Evolutionary conservation across 2,888 invertebrate species (phyloP).

Genomic region (Omphaloscelis lunosa): DNA sequence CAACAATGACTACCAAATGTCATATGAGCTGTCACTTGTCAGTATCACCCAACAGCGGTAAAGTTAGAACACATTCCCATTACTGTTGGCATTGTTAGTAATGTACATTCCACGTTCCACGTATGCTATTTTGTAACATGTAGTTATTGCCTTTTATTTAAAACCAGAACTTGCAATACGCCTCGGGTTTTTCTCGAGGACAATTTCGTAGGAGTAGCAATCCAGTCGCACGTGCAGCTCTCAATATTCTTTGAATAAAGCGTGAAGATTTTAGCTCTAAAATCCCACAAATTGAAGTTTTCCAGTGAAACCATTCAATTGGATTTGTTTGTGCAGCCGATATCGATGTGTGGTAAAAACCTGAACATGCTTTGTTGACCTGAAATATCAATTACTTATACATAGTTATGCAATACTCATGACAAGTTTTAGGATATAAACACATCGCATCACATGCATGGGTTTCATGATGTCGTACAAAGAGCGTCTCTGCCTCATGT

Average conservation of each 20-base stretch:
- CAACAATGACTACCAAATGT: constrained; percentile 57
- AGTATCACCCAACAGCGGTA: constrained; percentile 34
- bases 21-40: constrained; percentile 41
- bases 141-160: constrained; percentile 47
- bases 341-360: constrained; percentile 4
- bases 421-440: constrained; percentile 28
- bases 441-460: constrained; percentile 4
- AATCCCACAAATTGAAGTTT: constrained; percentile 27
- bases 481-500: constrained; percentile 24
- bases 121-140: constrained; percentile 54
- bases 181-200: constrained; percentile 38
- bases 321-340: constrained; percentile 11
- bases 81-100: constrained; percentile 42
- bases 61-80: constrained; percentile 48
- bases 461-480: constrained; percentile 29
- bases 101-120: constrained; percentile 34
- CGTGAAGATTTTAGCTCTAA: constrained; percentile 35
- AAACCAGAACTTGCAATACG: constrained; percentile 49
- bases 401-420: constrained; percentile 42
- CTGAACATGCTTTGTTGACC: constrained; percentile 8
- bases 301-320: constrained; percentile 22
- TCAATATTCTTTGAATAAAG: constrained; percentile 40
- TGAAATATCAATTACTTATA: constrained; percentile 31
- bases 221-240: constrained; percentile 40
- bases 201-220: constrained; percentile 45